Evolutionary conservation across 2,113 vertebrate genomes (phyloP), one percentile per base, ranked within the genome.

Genomic region (Anarhynchus alexandrinus): DNA sequence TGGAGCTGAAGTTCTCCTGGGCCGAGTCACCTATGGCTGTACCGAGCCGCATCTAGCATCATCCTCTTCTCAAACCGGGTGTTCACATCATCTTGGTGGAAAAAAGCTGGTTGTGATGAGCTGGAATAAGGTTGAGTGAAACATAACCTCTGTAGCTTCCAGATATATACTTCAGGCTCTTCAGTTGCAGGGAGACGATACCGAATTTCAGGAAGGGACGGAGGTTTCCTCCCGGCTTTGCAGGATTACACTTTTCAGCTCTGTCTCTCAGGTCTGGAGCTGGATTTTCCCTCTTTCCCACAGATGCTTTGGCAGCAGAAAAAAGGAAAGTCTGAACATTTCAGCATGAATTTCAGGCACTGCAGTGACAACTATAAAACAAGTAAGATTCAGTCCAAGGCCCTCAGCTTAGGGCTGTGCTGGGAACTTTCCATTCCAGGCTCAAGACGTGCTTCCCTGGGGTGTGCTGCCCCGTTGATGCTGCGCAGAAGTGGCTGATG

Each of bases 271-370:
- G 94, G 87, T 82, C 96, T 94, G 82, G 97, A 97, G 96, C 85
- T 97, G 93, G 91, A 90, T 97, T 89, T 96, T 97, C 74, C 95
- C 96, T 97, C 86, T 95, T 96, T 94, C 96, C 94, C 73, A 76
- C 97, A 97, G 96, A 91, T 96, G 92, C 96, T 97, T 98, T 98
- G 97, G 97, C 97, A 98, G 93, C 94, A 95, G 96, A 97, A 94
- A 98, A 95, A 97, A 96, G 94, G 92, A 92, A 96, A 96, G 86
- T 25, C 94, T 96, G 97, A 97, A 92, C 82, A 86, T 95, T 96
- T 96, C 97, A 97, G 90, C 91, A 91, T 97, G 88, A 95, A 93
- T 98, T 98, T 90, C 88, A 96, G 96, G 95, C 97, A 91, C 76
- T 91, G 88, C 93, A 96, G 96, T 90, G 96, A 96, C 97, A 97